Evolutionary conservation across 2,797 vertebrate genomes (phyloP).

Genomic region (Clarias fuscus): DNA sequence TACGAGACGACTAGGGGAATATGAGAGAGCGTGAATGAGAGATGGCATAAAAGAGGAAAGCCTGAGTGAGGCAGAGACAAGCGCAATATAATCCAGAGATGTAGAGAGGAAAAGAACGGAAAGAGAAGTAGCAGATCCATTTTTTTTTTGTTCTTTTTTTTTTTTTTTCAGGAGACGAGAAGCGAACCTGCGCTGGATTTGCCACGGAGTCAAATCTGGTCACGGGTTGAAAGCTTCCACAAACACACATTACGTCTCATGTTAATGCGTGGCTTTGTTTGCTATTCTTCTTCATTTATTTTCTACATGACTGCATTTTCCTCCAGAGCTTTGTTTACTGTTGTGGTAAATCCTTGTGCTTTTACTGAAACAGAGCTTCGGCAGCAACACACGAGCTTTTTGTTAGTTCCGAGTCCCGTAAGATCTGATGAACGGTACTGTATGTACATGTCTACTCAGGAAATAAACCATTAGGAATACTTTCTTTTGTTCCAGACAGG

Average conservation of each 20-base stretch:
- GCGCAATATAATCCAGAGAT: conserved; percentile 37
- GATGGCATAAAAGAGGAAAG: conserved; percentile 1
- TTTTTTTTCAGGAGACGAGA: not conserved
- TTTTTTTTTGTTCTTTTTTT: not conserved
- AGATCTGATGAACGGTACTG: conserved; percentile 16
- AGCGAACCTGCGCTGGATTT: conserved; percentile 23
- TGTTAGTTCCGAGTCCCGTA: conserved; percentile 2
- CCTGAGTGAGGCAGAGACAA: conserved; percentile 49
- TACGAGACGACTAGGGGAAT: conserved; percentile 1
- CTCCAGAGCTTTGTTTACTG: conserved; percentile 52
- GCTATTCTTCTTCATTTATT: conserved; percentile 33
- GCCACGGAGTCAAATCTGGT: conserved; percentile 40
- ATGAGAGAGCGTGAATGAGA: conserved; percentile 19
- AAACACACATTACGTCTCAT: conserved; percentile 50
- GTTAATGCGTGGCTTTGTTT: conserved; percentile 42
- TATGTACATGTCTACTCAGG: not conserved
- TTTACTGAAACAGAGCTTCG: conserved; percentile 49
- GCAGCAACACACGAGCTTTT: conserved; percentile 38
- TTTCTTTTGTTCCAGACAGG: not conserved
- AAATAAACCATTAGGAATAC: not conserved
- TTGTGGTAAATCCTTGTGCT: conserved; percentile 35
- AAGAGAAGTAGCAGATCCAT: not conserved
- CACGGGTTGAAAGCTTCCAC: conserved; percentile 50
- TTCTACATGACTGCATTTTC: conserved; percentile 34
- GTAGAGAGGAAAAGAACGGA: not conserved